These are phyloP conservation scores for Pterophyllum scalare DNA, from an alignment of 2,113 vertebrate genomes.

Conservation along the genomic window DNA sequence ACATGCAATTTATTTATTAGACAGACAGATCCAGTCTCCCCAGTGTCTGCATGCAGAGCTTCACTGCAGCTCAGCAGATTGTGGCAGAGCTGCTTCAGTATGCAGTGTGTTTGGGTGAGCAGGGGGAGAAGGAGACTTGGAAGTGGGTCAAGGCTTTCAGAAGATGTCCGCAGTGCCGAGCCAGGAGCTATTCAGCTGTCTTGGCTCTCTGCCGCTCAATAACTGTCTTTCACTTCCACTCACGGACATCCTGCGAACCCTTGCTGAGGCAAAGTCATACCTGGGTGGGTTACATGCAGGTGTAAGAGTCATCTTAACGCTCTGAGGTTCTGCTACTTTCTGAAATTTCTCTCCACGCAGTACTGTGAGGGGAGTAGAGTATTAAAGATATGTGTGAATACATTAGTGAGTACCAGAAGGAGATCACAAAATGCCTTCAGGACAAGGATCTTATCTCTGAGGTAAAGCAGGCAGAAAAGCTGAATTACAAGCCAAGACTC, in stretches of 20 bases:
- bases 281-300: background rate
- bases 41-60: conserved; percentile 35
- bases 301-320: background rate
- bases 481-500: background rate
- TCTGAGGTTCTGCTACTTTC: conserved; percentile 19
- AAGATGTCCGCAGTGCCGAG: conserved; percentile 51
- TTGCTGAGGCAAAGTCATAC: conserved; percentile 49
- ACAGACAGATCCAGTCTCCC: conserved; percentile 47
- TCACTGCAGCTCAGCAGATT: conserved; percentile 55
- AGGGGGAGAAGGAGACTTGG: conserved; percentile 33
- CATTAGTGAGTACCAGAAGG: conserved; percentile 39
- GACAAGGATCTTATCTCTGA: conserved; percentile 39
- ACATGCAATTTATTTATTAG: conserved; percentile 57
- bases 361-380: conserved; percentile 30
- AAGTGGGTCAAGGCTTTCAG: conserved; percentile 76
- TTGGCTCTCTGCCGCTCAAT: conserved; percentile 37
- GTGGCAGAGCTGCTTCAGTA: conserved; percentile 57
- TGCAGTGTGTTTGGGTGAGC: conserved; percentile 54
- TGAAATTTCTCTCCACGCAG: conserved; percentile 9
- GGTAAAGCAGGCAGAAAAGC: background rate
- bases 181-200: conserved; percentile 51
- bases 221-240: conserved; percentile 3
- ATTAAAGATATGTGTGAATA: conserved; percentile 57
- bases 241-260: conserved; percentile 13
- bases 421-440: conserved; percentile 16